These are phyloP conservation scores for Amazona guildingii DNA, from an alignment of 2,113 vertebrate species.

Conservation along the genomic window DNA sequence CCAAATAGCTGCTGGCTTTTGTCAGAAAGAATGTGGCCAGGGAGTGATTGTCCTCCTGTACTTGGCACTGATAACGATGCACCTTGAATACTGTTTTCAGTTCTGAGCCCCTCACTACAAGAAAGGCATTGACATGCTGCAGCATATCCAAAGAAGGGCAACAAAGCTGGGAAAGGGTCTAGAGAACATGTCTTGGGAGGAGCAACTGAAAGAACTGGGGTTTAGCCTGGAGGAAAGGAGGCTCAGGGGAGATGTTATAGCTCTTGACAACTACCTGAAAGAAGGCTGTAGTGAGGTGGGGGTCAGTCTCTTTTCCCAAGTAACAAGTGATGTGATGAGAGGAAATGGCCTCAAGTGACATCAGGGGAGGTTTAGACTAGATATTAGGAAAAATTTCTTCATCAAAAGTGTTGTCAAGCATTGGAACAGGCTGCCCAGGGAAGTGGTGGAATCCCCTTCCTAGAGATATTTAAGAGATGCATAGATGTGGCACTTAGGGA, in stretches of 20 bases:
- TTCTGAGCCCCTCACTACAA: not conserved
- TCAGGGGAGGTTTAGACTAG: not conserved
- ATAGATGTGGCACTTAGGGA: fast-evolving
- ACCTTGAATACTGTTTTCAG: fast-evolving
- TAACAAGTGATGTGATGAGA: not conserved
- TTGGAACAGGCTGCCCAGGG: too few species aligned
- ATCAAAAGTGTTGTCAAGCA: not conserved
- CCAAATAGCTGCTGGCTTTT: not conserved
- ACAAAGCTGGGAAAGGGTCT: not conserved
- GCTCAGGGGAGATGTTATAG: fast-evolving
- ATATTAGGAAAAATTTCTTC: not conserved
- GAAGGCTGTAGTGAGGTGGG: fast-evolving
- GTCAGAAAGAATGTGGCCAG: not conserved
- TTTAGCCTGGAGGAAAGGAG: not conserved
- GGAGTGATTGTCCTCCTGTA: fast-evolving
- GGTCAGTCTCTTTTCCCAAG: fast-evolving
- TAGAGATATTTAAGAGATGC: fast-evolving
- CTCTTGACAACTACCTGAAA: not conserved
- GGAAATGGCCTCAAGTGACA: not conserved
- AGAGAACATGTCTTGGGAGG: fast-evolving
- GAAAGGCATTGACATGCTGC: not conserved
- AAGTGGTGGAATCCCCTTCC: not conserved
- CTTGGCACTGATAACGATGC: fast-evolving
- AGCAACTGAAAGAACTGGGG: fast-evolving
- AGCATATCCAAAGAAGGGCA: fast-evolving